phyloP scores from a whole-genome alignment of 1,140 invertebrate genomes.

The Drosophila aff. region DNA sequence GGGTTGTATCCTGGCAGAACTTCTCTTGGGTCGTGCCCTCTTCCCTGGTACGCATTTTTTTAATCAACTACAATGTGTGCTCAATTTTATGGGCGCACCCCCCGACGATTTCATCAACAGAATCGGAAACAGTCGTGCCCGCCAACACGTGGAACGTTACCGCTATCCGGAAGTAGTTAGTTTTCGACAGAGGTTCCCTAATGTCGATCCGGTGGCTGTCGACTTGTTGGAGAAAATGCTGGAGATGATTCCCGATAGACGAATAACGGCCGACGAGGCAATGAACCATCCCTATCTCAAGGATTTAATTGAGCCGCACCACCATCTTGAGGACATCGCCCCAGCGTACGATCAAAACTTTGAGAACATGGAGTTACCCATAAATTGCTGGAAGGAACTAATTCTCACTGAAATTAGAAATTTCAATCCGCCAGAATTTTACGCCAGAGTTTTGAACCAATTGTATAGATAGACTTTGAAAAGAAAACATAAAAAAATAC shows the following conservation, averaged over 20 bases:
- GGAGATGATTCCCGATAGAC: slow-evolving; percentile 96
- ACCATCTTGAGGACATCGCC: slow-evolving; percentile 93
- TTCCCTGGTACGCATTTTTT: slow-evolving; percentile 99
- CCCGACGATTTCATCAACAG: slow-evolving; percentile 94
- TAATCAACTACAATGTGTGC: slow-evolving; percentile 97
- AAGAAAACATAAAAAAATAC: not conserved
- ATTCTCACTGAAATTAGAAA: slow-evolving; percentile 91
- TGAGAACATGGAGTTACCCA: slow-evolving; percentile 95
- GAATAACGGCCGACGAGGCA: slow-evolving; percentile 96
- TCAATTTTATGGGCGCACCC: slow-evolving; percentile 96
- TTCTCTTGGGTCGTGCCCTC: slow-evolving; percentile 94
- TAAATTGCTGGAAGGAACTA: slow-evolving; percentile 96
- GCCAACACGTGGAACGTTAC: slow-evolving; percentile 93
- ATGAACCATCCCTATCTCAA: slow-evolving; percentile 93
- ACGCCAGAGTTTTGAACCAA: slow-evolving; percentile 13
- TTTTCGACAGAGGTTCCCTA: slow-evolving; percentile 94
- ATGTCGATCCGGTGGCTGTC: slow-evolving; percentile 96
- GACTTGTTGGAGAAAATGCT: slow-evolving; percentile 97
- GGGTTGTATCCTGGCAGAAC: slow-evolving; percentile 98
- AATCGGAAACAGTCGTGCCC: slow-evolving; percentile 96
- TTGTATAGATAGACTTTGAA: not conserved
- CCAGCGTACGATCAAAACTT: slow-evolving; percentile 96
- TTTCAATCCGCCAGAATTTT: slow-evolving; percentile 88
- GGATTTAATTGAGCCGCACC: slow-evolving; percentile 93
- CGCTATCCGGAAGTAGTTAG: slow-evolving; percentile 93